Conservation (phyloP, 2,797 vertebrate species). For the Arnoldichthys spilopterus region DNA sequence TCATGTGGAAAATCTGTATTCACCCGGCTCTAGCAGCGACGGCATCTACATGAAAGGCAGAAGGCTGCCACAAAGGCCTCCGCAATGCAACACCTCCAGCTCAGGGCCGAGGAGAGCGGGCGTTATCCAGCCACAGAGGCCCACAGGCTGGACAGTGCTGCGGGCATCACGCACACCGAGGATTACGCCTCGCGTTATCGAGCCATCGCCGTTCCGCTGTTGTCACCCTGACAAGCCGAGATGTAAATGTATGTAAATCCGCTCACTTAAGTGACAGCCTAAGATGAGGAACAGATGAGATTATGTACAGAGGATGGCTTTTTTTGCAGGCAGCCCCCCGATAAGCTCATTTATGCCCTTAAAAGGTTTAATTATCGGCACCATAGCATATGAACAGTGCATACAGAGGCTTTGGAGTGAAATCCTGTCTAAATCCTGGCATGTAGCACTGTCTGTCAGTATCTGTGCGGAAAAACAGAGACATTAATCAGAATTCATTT, state of each 20-base stretch:
- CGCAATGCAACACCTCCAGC: conserved; percentile 28
- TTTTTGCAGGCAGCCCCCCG: conserved; percentile 47
- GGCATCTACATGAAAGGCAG: conserved; percentile 47
- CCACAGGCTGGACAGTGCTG: not conserved
- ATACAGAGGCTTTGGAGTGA: conserved; percentile 51
- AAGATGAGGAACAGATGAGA: conserved; percentile 64
- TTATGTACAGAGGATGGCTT: conserved; percentile 58
- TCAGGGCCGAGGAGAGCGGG: not conserved
- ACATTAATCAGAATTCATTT: conserved; percentile 52
- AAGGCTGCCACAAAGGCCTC: conserved; percentile 18
- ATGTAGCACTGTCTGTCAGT: conserved; percentile 51
- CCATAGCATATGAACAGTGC: conserved; percentile 53
- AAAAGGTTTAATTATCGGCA: conserved; percentile 64
- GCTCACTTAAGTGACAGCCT: conserved; percentile 60
- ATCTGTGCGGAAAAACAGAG: conserved; percentile 36
- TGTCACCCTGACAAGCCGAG: conserved; percentile 50
- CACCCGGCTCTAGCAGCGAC: conserved; percentile 1
- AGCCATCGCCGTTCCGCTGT: conserved; percentile 34
- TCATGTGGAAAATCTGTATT: conserved; percentile 59
- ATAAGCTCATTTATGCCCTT: conserved; percentile 65
- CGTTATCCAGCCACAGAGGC: conserved; percentile 30
- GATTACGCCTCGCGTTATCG: conserved; percentile 51
- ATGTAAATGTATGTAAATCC: conserved; percentile 66
- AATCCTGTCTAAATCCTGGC: conserved; percentile 57
- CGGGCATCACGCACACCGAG: conserved; percentile 12